Evolutionary conservation across 2,113 vertebrate species (phyloP), one percentile per base, ranked within the genome.

Genomic region (Gallinago jamesoni): DNA sequence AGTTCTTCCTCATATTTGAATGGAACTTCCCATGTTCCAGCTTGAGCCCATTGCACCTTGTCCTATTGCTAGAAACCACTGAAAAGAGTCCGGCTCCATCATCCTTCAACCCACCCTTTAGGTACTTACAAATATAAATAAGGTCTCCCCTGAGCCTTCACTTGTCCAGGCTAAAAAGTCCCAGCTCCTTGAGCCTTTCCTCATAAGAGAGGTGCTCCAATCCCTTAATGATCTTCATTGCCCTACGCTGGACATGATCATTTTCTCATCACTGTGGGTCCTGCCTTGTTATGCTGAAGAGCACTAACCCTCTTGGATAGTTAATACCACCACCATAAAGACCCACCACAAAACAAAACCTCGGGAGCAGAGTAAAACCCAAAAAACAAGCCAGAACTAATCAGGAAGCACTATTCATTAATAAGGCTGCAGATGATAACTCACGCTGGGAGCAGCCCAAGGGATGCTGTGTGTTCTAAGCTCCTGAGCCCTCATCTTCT

Each of bases 381-480:
- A 4, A 4, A 39, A 39, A 63, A 28, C 84, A 89, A 87, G 72
- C 47, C 37, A 67, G 27, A 88, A 59, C 72, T 59, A 83, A 80
- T 74, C 84, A 92, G 91, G 72, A 90, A 64, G 57, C 60, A 87
- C 52, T 72, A 43, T 72, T 93, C 89, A 72, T 95, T 92, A 93
- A 43, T 52, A 93, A 84, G 50, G n/a, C 83, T 31, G 21, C 77
- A 95, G 90, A 73, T 77, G 28, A 24, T 52, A 74, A 64, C 76
- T 70, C 85, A 31, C 0, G 30, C 82, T 94, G 90, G 72, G 50
- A 89, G 87, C 88, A 67, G 84, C 92, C 88, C 74, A 50, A 91
- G 79, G 92, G 91, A 55, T 77, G 76, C 86, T 74, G 9, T 78
- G 93, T 93, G 93, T 97, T 95, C 87, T 63, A 56, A 95, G 85